phyloP scores from a whole-genome alignment of 2,888 invertebrate species.

The Asteroscopus sphinx region DNA sequence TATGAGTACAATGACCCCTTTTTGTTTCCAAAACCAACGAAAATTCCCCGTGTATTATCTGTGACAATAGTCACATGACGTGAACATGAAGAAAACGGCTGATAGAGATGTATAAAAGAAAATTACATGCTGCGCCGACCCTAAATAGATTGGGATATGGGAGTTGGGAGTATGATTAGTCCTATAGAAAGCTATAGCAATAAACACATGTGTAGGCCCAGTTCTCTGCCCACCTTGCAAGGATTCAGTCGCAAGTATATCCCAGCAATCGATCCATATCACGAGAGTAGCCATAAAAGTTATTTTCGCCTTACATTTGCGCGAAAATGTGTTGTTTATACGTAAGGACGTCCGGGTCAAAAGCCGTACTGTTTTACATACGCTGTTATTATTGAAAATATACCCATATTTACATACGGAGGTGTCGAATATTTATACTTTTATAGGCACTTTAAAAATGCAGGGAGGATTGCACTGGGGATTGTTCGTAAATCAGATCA shows the following conservation, averaged over 20 bases:
- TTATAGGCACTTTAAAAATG: constrained; percentile 42
- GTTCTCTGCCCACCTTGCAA: not conserved
- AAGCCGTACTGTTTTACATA: constrained; percentile 42
- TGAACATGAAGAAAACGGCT: too few relatives aligned
- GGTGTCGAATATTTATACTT: constrained; percentile 41
- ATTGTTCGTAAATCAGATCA: constrained; percentile 1
- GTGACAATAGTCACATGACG: too few relatives aligned
- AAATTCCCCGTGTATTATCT: too few relatives aligned
- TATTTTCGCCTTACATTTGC: constrained; percentile 61
- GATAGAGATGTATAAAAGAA: too few relatives aligned
- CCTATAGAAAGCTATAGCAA: not conserved
- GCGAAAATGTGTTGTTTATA: constrained; percentile 59
- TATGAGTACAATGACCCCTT: too few relatives aligned
- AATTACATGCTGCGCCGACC: too few relatives aligned
- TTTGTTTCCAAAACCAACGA: too few relatives aligned
- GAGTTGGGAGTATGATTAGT: too few relatives aligned
- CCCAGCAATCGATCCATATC: constrained; percentile 38
- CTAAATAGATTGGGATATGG: too few relatives aligned
- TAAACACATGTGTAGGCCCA: too few relatives aligned
- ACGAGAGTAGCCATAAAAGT: constrained; percentile 58
- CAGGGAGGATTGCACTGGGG: constrained; percentile 44
- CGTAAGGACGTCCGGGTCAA: constrained; percentile 61
- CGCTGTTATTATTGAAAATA: constrained; percentile 51
- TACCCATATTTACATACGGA: constrained; percentile 41
- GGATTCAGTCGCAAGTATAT: constrained; percentile 20